Percentiles rank a stretch among this genome's conserved stretches.
Conservation (phyloP, 2,888 invertebrate species). For the Drosophila recens region DNA sequence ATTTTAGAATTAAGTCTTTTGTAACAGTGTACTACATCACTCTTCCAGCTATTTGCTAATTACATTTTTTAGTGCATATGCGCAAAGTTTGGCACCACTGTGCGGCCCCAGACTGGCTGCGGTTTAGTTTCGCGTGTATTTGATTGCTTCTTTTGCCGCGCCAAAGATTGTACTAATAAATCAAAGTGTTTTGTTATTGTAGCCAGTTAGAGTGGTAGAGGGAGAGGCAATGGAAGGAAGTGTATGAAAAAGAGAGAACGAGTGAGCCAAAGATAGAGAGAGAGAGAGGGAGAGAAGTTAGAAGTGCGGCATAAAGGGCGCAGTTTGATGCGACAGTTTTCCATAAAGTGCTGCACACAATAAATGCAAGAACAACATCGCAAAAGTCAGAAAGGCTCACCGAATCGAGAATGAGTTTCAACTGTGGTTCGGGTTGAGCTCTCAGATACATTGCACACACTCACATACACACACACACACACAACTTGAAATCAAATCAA, state of each 20-base stretch:
- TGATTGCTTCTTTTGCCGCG: constrained; percentile 58
- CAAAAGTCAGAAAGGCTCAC: constrained; percentile 6
- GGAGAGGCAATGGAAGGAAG: background rate
- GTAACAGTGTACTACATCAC: background rate
- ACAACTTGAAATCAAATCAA: constrained; percentile 39
- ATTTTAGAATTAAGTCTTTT: too few relatives aligned
- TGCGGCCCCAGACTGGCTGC: constrained; percentile 56
- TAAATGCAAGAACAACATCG: constrained; percentile 31
- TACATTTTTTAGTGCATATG: background rate
- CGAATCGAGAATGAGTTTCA: constrained; percentile 19
- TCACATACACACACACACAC: constrained; percentile 3
- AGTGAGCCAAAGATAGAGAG: background rate
- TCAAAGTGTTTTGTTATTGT: constrained; percentile 68
- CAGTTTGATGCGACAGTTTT: constrained; percentile 23
- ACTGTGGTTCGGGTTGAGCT: constrained; percentile 15
- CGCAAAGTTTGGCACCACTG: constrained; percentile 31
- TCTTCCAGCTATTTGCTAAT: constrained; percentile 1
- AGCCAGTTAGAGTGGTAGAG: constrained; percentile 14
- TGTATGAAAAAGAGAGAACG: constrained; percentile 10
- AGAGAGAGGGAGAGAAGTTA: constrained; percentile 1
- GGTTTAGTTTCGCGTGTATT: constrained; percentile 60
- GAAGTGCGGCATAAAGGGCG: constrained; percentile 2
- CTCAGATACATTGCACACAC: constrained; percentile 19
- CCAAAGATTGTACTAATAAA: constrained; percentile 63
- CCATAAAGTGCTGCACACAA: constrained; percentile 40